These are phyloP conservation scores for Furnarius figulus DNA, from an alignment of 2,113 vertebrate species.

Conservation along the genomic window DNA sequence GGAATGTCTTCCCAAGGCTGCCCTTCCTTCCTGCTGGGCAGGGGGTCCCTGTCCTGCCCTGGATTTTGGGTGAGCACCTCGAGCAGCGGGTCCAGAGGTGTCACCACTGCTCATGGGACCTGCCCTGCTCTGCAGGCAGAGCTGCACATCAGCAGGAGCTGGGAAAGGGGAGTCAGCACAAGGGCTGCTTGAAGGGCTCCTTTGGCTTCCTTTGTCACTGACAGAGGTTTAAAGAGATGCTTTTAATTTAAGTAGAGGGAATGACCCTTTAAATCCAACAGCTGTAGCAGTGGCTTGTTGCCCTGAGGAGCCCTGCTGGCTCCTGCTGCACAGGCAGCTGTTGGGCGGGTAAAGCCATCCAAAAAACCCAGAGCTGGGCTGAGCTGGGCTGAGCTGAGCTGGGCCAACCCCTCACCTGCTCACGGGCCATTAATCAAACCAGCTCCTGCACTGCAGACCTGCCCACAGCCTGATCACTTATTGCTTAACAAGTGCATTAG, in stretches of 20 bases:
- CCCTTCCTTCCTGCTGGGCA: neutral
- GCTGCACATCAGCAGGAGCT: neutral
- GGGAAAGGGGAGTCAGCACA: neutral
- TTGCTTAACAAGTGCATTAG: slow-evolving; percentile 69
- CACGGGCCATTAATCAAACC: neutral
- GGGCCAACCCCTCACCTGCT: neutral
- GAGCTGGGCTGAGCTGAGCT: neutral
- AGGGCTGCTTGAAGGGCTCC: neutral
- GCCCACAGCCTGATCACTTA: slow-evolving; percentile 33
- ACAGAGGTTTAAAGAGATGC: neutral
- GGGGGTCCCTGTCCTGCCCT: neutral
- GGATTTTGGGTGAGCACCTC: neutral
- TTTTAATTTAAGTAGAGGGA: neutral
- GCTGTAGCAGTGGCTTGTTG: neutral
- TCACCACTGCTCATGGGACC: neutral
- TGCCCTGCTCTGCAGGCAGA: neutral
- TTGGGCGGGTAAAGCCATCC: neutral
- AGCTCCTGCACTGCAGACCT: neutral
- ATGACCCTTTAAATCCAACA: neutral
- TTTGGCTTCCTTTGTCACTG: neutral
- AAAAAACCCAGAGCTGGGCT: neutral
- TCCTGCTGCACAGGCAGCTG: neutral
- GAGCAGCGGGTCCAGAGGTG: accelerated
- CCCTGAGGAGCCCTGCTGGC: neutral
- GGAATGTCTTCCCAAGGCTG: neutral